Evolutionary conservation across 2,113 vertebrate genomes (phyloP).

Genomic region (Oophaga pumilio): DNA sequence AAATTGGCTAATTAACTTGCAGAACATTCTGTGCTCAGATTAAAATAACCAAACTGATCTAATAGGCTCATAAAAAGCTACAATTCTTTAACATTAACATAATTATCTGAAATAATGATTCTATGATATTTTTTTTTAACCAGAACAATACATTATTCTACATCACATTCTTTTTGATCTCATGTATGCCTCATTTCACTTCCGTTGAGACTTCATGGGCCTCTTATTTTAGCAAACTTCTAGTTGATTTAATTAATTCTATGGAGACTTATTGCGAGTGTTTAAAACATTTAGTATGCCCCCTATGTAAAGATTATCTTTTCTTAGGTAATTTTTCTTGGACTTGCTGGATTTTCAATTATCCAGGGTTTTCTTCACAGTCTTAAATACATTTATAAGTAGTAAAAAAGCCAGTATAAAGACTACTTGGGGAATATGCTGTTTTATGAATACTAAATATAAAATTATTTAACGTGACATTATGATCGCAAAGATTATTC

Average conservation of each 20-base stretch:
- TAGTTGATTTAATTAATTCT: constrained; percentile 13
- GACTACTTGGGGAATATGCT: neutral
- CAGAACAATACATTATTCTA: constrained; percentile 16
- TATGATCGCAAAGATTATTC: neutral
- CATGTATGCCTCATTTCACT: neutral
- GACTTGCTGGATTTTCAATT: neutral
- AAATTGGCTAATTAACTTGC: neutral
- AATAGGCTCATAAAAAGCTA: neutral
- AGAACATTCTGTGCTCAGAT: neutral
- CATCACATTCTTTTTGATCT: neutral
- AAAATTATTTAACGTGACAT: neutral
- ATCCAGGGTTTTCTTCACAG: neutral
- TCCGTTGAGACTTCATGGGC: neutral
- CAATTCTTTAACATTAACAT: neutral
- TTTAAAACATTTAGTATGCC: neutral
- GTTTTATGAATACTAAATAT: neutral
- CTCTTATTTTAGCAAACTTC: neutral
- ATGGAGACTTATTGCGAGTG: neutral
- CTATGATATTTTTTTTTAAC: neutral
- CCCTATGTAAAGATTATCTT: neutral
- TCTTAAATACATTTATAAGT: neutral
- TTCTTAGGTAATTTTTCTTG: neutral
- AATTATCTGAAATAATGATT: neutral
- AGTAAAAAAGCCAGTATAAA: neutral
- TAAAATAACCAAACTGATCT: neutral